These are phyloP conservation scores for Tanaodytes sp. DNA, from an alignment of 2,888 invertebrate genomes.

Conservation along the genomic window DNA sequence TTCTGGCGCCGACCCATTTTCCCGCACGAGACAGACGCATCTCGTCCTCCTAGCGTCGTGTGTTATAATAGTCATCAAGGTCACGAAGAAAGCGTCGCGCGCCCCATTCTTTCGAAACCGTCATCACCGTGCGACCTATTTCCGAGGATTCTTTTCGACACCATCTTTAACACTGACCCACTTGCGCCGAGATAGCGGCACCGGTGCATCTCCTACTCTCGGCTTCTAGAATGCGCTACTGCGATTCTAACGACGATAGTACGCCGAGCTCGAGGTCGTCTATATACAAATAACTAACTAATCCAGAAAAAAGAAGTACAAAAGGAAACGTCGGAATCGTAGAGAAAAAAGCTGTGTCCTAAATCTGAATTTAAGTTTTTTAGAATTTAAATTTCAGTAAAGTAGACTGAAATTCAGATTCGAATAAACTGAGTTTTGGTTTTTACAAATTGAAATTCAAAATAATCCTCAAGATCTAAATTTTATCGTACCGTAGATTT, in stretches of 20 bases:
- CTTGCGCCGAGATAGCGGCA: constrained; percentile 53
- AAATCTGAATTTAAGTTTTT: too few species aligned
- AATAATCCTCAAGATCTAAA: too few species aligned
- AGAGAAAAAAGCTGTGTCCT: too few species aligned
- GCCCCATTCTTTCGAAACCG: constrained; percentile 51
- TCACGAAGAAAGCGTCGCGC: constrained; percentile 49
- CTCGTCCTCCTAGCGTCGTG: constrained; percentile 22
- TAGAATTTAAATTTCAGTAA: too few species aligned
- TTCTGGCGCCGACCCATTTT: constrained; percentile 52
- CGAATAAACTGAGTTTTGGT: too few species aligned
- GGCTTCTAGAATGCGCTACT: constrained; percentile 37
- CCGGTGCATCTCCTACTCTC: constrained; percentile 48
- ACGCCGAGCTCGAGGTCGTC: too few species aligned
- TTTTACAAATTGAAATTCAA: too few species aligned
- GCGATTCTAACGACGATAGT: constrained; percentile 52
- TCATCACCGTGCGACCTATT: constrained; percentile 47
- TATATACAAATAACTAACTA: too few species aligned
- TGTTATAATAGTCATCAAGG: constrained; percentile 51
- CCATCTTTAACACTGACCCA: constrained; percentile 67
- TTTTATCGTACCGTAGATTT: too few species aligned
- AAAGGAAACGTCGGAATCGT: too few species aligned
- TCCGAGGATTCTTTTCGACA: constrained; percentile 65
- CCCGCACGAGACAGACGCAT: constrained; percentile 30
- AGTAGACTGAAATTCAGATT: too few species aligned
- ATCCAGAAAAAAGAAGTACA: too few species aligned